Percentiles rank a stretch among this genome's conserved stretches.
phyloP scores from a whole-genome alignment of 2,113 vertebrate species.

The Gopherus evgoodei region DNA sequence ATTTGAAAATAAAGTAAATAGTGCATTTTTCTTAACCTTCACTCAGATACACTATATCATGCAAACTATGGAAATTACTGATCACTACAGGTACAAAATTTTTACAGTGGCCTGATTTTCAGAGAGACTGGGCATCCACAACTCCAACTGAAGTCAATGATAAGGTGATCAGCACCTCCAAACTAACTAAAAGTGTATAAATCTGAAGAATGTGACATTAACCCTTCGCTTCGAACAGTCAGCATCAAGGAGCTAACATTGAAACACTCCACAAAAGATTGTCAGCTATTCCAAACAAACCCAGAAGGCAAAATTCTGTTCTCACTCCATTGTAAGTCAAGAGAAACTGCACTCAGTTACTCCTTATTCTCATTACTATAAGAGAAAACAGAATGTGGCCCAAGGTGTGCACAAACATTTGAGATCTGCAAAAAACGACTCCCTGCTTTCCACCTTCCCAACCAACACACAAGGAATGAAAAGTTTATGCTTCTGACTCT shows the following conservation, averaged over 20 bases:
- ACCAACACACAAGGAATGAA: background rate
- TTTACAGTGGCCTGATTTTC: background rate
- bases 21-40: conserved; percentile 66
- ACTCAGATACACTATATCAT: conserved; percentile 51
- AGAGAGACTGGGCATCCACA: background rate
- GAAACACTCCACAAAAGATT: background rate
- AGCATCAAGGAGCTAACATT: background rate
- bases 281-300: conserved; percentile 23
- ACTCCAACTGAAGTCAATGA: fast-evolving
- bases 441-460: conserved; percentile 22
- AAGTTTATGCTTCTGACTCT: conserved; percentile 91
- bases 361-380: fast-evolving
- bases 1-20: conserved; percentile 69
- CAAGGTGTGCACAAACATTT: background rate
- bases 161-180: background rate
- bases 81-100: conserved; percentile 7
- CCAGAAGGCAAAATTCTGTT: background rate
- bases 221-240: conserved; percentile 2
- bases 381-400: background rate
- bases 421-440: background rate
- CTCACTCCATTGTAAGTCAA: background rate
- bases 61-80: conserved; percentile 48
- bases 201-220: background rate
- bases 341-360: background rate
- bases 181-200: background rate